These are phyloP conservation scores for Pelecanus crispus DNA, from an alignment of 2,113 vertebrate genomes.

Conservation along the genomic window DNA sequence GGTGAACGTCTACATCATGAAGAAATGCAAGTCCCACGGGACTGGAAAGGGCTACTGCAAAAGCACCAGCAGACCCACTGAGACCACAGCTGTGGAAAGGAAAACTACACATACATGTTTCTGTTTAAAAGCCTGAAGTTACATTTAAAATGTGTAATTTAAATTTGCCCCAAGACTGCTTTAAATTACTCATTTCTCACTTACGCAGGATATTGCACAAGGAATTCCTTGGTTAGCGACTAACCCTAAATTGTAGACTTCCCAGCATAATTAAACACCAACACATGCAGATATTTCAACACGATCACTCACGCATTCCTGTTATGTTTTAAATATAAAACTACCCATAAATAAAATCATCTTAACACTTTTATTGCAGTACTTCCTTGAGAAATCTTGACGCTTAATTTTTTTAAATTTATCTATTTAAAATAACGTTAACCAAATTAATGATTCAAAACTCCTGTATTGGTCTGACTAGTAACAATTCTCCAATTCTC, in stretches of 20 bases:
- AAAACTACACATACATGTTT: slow-evolving; percentile 48
- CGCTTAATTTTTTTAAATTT: neutral
- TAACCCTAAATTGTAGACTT: slow-evolving; percentile 65
- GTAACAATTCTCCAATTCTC: neutral
- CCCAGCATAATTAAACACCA: slow-evolving; percentile 65
- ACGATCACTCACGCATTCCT: slow-evolving; percentile 64
- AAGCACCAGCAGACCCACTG: slow-evolving; percentile 27
- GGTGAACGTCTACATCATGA: neutral
- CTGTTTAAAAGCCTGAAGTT: slow-evolving; percentile 59
- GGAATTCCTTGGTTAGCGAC: slow-evolving; percentile 67
- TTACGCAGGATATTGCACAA: slow-evolving; percentile 74
- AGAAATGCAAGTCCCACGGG: neutral
- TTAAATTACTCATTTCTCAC: slow-evolving; percentile 76
- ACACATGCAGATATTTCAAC: slow-evolving; percentile 60
- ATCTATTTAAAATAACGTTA: slow-evolving; percentile 16
- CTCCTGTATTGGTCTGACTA: neutral
- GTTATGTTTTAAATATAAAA: slow-evolving; percentile 57
- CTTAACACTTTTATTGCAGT: slow-evolving; percentile 56
- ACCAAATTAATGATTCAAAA: neutral
- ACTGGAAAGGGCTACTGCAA: slow-evolving; percentile 31
- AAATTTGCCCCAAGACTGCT: slow-evolving; percentile 72
- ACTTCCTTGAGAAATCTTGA: neutral
- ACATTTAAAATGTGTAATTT: slow-evolving; percentile 73
- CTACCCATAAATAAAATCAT: slow-evolving; percentile 65
- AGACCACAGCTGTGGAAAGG: slow-evolving; percentile 56